phyloP scores from a whole-genome alignment of 2,113 vertebrate genomes.

The Ariopsis seemanni region DNA sequence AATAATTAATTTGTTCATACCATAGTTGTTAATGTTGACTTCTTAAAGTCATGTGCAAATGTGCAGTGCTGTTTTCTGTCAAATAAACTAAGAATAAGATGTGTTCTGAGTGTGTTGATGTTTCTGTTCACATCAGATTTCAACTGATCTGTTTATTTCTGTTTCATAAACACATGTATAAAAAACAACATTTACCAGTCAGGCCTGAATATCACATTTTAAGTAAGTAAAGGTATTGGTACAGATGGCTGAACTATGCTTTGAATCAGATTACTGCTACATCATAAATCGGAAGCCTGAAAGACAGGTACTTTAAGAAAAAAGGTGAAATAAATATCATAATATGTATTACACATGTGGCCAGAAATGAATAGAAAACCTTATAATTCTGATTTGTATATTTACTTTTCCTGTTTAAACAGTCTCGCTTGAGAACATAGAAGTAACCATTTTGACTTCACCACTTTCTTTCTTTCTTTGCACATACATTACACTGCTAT shows the following conservation, averaged over 20 bases:
- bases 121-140: not conserved
- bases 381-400: not conserved
- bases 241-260: not conserved
- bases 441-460: too few species aligned
- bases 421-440: not conserved
- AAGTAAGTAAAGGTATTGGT: not conserved
- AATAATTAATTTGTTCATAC: conserved; percentile 52
- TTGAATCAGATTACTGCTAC: not conserved
- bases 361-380: not conserved
- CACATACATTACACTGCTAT: too few species aligned
- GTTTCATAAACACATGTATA: not conserved
- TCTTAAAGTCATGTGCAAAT: not conserved
- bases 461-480: too few species aligned
- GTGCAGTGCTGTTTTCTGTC: not conserved
- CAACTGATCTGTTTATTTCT: not conserved
- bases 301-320: not conserved
- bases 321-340: not conserved
- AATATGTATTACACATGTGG: not conserved
- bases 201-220: not conserved
- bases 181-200: not conserved
- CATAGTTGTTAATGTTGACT: not conserved
- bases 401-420: not conserved
- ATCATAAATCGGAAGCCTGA: not conserved
- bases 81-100: not conserved
- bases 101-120: not conserved